Percentiles rank a stretch among this genome's conserved stretches.
Evolutionary conservation across 2,113 vertebrate genomes (phyloP).

Genomic region (Regulus satrapa): DNA sequence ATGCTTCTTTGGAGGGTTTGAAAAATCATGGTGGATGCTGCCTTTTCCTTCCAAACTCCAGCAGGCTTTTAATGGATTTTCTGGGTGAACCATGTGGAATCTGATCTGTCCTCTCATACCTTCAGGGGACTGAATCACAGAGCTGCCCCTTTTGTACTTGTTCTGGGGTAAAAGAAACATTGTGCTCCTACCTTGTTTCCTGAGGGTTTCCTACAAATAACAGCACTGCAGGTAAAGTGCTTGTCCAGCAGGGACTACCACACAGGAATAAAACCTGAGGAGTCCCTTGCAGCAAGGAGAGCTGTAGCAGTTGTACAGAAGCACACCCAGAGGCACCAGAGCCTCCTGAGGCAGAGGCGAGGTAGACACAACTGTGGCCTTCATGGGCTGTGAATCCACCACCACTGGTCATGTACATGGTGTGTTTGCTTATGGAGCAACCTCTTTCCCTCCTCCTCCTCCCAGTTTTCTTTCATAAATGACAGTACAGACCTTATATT

Average conservation of each 20-base stretch:
- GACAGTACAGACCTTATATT: background rate
- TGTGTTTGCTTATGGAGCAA: background rate
- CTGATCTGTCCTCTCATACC: background rate
- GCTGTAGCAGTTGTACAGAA: background rate
- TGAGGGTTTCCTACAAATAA: background rate
- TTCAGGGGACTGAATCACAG: background rate
- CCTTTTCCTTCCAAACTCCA: background rate
- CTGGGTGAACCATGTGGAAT: rapidly evolving
- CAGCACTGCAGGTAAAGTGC: rapidly evolving
- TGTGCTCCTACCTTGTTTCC: background rate
- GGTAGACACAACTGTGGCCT: background rate
- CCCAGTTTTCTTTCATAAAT: background rate
- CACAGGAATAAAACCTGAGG: background rate
- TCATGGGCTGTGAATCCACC: rapidly evolving
- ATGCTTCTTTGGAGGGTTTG: background rate
- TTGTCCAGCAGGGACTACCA: background rate
- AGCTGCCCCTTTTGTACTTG: background rate
- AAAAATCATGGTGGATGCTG: background rate
- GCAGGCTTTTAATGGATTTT: background rate
- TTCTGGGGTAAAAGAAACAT: background rate
- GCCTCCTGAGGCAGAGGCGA: rapidly evolving
- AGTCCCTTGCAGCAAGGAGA: background rate
- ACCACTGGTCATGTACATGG: rapidly evolving
- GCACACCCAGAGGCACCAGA: rapidly evolving
- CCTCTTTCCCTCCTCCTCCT: background rate